These are phyloP conservation scores for Aleiodes sp. DNA, from an alignment of 1,140 invertebrate species.

Conservation along the genomic window DNA sequence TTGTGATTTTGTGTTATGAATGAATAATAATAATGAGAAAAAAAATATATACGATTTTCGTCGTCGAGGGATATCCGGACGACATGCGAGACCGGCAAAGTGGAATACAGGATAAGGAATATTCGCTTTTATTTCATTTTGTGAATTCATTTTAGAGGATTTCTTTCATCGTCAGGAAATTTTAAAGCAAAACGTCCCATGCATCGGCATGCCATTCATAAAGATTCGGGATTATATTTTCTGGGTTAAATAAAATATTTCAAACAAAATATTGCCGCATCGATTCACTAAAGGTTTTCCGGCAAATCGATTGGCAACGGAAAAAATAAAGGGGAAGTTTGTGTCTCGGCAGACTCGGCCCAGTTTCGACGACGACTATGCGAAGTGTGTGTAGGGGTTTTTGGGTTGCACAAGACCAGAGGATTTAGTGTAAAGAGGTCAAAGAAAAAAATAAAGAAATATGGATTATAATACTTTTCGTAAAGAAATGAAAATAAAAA, in stretches of 20 bases:
- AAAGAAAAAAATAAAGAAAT: slow-evolving; percentile 14
- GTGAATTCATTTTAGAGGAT: background rate
- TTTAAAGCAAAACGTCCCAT: slow-evolving; percentile 54
- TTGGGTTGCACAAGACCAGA: slow-evolving; percentile 1
- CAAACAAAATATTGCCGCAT: slow-evolving; percentile 1
- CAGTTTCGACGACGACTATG: slow-evolving; percentile 31
- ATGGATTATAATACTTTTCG: slow-evolving; percentile 8
- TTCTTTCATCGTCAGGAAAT: slow-evolving; percentile 35
- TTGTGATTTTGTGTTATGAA: slow-evolving; percentile 11
- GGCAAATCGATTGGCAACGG: background rate
- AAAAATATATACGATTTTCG: background rate
- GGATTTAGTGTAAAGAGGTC: slow-evolving; percentile 7
- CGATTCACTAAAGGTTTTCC: background rate
- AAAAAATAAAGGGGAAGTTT: slow-evolving; percentile 6
- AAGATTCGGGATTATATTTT: background rate
- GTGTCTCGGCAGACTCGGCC: slow-evolving; percentile 57
- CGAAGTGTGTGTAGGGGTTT: slow-evolving; percentile 19
- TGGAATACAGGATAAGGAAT: slow-evolving; percentile 23
- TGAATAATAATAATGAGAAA: background rate
- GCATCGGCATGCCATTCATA: slow-evolving; percentile 64
- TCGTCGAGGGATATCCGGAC: slow-evolving; percentile 8
- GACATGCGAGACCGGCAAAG: slow-evolving; percentile 37
- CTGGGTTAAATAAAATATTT: slow-evolving; percentile 37
- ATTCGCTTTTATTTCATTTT: background rate
- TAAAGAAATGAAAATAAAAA: background rate